Percentiles rank a stretch among this genome's conserved stretches.
phyloP scores from a whole-genome alignment of 2,113 vertebrate species.

The Pangasianodon gigas region DNA sequence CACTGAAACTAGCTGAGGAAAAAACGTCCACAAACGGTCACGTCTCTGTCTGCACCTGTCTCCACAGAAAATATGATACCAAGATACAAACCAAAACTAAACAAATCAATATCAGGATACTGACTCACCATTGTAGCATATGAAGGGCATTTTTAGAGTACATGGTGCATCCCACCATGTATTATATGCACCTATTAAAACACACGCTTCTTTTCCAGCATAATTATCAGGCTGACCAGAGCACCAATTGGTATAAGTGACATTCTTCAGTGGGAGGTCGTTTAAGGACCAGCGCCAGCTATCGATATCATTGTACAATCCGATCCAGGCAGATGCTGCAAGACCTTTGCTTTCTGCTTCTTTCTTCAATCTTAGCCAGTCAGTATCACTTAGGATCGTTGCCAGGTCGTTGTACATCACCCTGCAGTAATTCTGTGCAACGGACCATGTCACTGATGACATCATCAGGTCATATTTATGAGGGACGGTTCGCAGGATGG shows the following conservation, averaged over 20 bases:
- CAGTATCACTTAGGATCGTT: no score
- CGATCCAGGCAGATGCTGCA: background rate
- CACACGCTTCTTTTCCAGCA: background rate
- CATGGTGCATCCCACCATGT: rapidly evolving
- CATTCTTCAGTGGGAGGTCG: background rate
- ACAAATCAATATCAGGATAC: no score
- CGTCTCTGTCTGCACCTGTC: no score
- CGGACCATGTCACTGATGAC: background rate
- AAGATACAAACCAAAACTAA: no score
- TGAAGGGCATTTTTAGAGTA: background rate
- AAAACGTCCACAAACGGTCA: background rate
- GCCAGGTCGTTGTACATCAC: background rate
- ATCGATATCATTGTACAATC: constrained; percentile 21
- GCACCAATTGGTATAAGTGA: background rate
- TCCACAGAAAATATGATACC: no score
- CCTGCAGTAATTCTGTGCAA: background rate
- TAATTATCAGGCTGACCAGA: background rate
- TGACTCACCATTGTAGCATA: constrained; percentile 40
- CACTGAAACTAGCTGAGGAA: background rate
- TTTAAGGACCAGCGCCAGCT: background rate
- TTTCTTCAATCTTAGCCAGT: background rate
- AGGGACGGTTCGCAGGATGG: background rate
- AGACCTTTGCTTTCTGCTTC: background rate
- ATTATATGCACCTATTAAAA: rapidly evolving
- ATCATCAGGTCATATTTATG: background rate